Conservation (phyloP, 2,888 invertebrate genomes). For the Gastracanthus pulcherrimus region DNA sequence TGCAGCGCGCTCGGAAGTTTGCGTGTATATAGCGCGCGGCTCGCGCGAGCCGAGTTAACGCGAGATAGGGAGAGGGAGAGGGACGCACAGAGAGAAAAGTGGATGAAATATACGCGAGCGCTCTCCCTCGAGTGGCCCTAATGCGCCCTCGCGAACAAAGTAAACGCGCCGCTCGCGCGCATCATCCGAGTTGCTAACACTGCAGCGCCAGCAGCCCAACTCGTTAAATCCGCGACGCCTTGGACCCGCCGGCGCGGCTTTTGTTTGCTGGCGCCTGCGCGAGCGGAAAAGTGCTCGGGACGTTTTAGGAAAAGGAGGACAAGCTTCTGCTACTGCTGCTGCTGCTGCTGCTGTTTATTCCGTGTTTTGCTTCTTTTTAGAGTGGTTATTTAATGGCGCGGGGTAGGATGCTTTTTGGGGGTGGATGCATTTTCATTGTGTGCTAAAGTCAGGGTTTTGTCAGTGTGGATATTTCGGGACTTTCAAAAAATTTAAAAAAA, state of each 20-base stretch:
- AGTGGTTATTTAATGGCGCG: no score
- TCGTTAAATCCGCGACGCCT: slow-evolving; percentile 36
- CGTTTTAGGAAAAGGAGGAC: neutral
- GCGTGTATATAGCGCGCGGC: neutral
- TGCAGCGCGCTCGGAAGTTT: slow-evolving; percentile 1
- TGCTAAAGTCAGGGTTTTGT: no score
- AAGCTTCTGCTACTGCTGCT: neutral
- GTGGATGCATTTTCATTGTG: no score
- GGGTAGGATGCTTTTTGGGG: no score
- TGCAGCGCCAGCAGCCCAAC: no score
- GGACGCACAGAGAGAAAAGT: slow-evolving; percentile 5
- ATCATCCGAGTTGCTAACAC: neutral
- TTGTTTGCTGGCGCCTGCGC: neutral
- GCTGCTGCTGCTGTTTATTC: neutral
- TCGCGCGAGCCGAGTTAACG: neutral
- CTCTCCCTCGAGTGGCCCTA: slow-evolving; percentile 55
- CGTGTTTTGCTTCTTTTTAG: neutral
- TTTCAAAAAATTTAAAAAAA: no score
- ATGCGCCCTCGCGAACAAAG: slow-evolving; percentile 53
- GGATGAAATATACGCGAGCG: slow-evolving; percentile 36
- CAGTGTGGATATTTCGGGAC: no score
- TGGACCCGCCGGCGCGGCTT: slow-evolving; percentile 3
- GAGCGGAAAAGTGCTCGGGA: neutral
- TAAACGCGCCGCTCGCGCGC: slow-evolving; percentile 38
- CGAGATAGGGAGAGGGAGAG: slow-evolving; percentile 3